These are phyloP conservation scores for Pharmacophagus antenor DNA, from an alignment of 2,888 invertebrate species.

Conservation along the genomic window DNA sequence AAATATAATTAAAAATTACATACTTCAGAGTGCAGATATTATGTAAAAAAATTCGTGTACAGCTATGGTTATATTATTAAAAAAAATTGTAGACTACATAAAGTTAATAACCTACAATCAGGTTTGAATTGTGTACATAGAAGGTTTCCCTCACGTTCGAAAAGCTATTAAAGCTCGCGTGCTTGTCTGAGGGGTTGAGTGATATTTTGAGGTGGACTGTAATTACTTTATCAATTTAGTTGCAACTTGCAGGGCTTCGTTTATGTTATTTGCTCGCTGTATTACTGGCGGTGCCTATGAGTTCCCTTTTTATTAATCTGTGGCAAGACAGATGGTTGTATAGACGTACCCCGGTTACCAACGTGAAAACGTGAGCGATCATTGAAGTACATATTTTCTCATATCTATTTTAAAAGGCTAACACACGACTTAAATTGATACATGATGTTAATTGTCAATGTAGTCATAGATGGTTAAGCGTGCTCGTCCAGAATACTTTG, in stretches of 20 bases:
- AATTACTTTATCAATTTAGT: constrained; percentile 29
- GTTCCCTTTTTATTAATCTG: neutral
- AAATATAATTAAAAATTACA: too few species aligned
- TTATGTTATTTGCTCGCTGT: constrained; percentile 8
- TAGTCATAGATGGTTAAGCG: too few species aligned
- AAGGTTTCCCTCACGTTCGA: constrained; percentile 3
- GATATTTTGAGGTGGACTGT: constrained; percentile 28
- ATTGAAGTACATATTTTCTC: neutral
- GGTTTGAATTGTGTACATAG: constrained; percentile 16
- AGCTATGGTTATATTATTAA: neutral
- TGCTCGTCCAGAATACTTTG: too few species aligned
- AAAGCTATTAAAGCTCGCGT: constrained; percentile 25
- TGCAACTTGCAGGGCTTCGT: neutral
- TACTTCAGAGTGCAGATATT: neutral
- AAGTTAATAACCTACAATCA: constrained; percentile 13
- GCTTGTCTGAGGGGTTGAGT: constrained; percentile 19
- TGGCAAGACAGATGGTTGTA: too few species aligned
- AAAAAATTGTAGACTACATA: neutral
- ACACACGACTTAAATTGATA: too few species aligned
- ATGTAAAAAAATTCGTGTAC: neutral
- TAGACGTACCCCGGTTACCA: too few species aligned
- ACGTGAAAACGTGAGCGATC: neutral
- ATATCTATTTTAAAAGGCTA: too few species aligned
- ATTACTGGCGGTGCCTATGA: neutral
- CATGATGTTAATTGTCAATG: too few species aligned